These are phyloP conservation scores for Drosophila mulleri DNA, from an alignment of 2,888 invertebrate genomes.

Conservation along the genomic window DNA sequence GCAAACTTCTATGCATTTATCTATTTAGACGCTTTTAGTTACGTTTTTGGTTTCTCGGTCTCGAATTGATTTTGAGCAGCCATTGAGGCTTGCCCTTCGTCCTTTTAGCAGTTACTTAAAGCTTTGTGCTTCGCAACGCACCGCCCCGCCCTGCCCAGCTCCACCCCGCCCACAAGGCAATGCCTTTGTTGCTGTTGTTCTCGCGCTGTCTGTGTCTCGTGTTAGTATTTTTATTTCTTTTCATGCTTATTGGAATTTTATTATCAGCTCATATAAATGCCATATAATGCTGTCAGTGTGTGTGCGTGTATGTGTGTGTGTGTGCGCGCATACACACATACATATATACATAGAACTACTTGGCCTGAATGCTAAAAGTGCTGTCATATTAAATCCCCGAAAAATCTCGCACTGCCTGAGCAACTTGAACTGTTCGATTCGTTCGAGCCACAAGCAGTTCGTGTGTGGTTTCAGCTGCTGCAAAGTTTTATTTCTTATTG, in stretches of 20 bases:
- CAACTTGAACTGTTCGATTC: not conserved
- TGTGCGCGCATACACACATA: not conserved
- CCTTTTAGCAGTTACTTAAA: conserved; percentile 42
- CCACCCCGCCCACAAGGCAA: conserved; percentile 7
- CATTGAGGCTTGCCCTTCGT: conserved; percentile 28
- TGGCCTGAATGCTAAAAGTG: conserved; percentile 34
- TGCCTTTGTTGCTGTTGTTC: conserved; percentile 27
- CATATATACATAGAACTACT: not conserved
- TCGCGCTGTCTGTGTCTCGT: conserved; percentile 58
- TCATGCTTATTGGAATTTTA: conserved; percentile 78
- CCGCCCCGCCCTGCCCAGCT: not conserved
- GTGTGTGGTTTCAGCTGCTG: conserved; percentile 1
- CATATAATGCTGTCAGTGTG: conserved; percentile 62
- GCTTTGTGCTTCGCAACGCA: conserved; percentile 1
- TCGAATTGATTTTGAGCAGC: conserved; percentile 64
- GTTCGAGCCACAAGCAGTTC: not conserved
- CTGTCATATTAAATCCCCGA: conserved; percentile 29
- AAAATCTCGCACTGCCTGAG: not conserved
- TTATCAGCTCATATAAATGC: conserved; percentile 80
- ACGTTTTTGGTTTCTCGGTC: conserved; percentile 51
- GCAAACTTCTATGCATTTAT: conserved; percentile 62
- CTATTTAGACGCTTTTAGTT: conserved; percentile 77
- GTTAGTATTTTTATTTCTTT: conserved; percentile 74
- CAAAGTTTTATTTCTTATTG: conserved; percentile 3
- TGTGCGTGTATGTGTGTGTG: too few species aligned